Evolutionary conservation across 1,140 invertebrate genomes (phyloP).

Genomic region (Hyphantria cunea): DNA sequence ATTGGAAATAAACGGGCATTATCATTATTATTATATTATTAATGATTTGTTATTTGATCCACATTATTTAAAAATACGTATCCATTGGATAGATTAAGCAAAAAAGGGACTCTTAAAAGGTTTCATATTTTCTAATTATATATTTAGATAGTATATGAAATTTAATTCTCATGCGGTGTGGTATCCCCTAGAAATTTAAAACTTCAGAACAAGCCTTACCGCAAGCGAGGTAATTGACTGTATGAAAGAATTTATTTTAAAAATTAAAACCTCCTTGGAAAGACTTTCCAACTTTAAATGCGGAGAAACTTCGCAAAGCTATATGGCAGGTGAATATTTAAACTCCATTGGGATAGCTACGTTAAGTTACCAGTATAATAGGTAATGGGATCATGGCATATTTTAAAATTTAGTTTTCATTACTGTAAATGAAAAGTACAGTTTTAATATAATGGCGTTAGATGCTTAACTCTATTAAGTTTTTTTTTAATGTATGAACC

Average conservation of each 20-base stretch:
- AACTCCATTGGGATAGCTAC: constrained; percentile 16
- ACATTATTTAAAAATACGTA: too few species aligned
- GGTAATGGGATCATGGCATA: background rate
- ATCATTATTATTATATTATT: too few species aligned
- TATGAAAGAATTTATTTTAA: constrained; percentile 21
- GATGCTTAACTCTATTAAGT: too few species aligned
- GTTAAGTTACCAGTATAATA: constrained; percentile 1
- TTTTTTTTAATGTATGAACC: too few species aligned
- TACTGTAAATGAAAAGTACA: too few species aligned
- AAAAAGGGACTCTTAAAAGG: too few species aligned
- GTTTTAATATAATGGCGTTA: too few species aligned
- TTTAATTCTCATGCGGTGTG: background rate
- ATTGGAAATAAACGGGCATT: too few species aligned
- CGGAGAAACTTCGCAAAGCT: constrained; percentile 32
- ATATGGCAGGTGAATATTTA: constrained; percentile 41
- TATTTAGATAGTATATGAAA: too few species aligned
- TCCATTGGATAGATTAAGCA: too few species aligned
- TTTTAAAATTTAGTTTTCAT: background rate
- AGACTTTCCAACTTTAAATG: constrained; percentile 42
- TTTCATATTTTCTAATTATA: too few species aligned
- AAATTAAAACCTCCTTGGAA: constrained; percentile 33
- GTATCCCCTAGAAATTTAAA: constrained; percentile 4
- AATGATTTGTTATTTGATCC: too few species aligned
- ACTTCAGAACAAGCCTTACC: constrained; percentile 6
- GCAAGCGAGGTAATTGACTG: constrained; percentile 9